A percentile compares a stretch with the other conserved stretches of the same genome.
These are phyloP conservation scores for Plusia festucae DNA, from an alignment of 2,888 invertebrate genomes.

Conservation along the genomic window DNA sequence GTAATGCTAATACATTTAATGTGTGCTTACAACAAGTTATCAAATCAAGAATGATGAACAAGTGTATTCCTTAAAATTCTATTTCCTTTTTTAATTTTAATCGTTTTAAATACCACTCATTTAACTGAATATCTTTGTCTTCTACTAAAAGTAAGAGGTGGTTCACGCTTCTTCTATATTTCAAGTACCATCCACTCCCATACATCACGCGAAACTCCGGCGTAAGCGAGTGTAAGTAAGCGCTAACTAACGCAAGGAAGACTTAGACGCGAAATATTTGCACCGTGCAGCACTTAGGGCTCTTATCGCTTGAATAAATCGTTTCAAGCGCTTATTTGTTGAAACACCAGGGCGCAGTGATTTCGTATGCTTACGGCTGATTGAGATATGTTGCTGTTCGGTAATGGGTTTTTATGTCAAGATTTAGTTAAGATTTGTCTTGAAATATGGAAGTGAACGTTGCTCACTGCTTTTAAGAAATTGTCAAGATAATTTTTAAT, in stretches of 20 bases:
- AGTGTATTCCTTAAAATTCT: too few species aligned
- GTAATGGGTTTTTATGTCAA: slow-evolving; percentile 31
- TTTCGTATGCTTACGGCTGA: slow-evolving; percentile 65
- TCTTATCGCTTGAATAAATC: slow-evolving; percentile 72
- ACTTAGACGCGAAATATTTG: slow-evolving; percentile 80
- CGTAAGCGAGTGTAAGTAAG: slow-evolving; percentile 70
- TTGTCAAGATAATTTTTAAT: not conserved
- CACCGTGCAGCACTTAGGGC: slow-evolving; percentile 79
- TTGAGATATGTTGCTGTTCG: slow-evolving; percentile 56
- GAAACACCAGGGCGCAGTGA: slow-evolving; percentile 58
- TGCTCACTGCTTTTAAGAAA: not conserved
- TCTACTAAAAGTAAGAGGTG: not conserved
- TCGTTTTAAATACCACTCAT: too few species aligned
- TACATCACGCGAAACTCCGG: slow-evolving; percentile 61
- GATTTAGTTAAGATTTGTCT: slow-evolving; percentile 16
- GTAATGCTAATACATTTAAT: too few species aligned
- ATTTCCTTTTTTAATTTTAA: too few species aligned
- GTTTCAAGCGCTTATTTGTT: slow-evolving; percentile 72
- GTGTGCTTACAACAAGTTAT: too few species aligned
- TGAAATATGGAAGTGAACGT: not conserved
- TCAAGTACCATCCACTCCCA: slow-evolving; percentile 30
- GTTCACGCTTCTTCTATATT: slow-evolving; percentile 15
- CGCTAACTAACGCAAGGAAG: slow-evolving; percentile 83
- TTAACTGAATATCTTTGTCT: not conserved
- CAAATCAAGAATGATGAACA: too few species aligned